phyloP scores from a whole-genome alignment of 1,140 invertebrate genomes.

The Caenorhabditis remanei region DNA sequence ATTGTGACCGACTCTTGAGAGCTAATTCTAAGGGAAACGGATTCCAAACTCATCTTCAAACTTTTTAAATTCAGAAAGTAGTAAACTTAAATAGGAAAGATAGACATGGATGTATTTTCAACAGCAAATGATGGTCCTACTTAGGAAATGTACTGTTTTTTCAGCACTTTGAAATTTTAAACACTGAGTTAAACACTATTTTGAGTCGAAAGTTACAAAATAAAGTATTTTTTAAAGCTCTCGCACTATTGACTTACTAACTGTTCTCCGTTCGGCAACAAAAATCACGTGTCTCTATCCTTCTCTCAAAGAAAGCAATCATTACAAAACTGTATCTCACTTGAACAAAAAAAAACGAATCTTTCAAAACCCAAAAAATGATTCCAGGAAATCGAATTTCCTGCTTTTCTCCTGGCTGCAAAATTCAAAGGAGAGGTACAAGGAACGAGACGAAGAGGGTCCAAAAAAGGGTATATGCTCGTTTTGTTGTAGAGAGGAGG shows the following conservation, averaged over 20 bases:
- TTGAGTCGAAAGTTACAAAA: neutral
- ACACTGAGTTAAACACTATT: too few relatives aligned
- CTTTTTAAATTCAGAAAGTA: too few relatives aligned
- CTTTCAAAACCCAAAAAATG: neutral
- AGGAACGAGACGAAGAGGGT: constrained; percentile 1
- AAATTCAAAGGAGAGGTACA: neutral
- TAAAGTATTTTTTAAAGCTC: too few relatives aligned
- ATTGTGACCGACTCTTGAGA: too few relatives aligned
- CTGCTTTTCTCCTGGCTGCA: neutral
- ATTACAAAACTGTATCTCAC: constrained; percentile 9
- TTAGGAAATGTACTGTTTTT: too few relatives aligned
- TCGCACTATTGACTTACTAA: constrained; percentile 20
- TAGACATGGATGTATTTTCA: too few relatives aligned
- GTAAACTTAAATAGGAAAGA: too few relatives aligned
- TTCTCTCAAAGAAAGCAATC: neutral
- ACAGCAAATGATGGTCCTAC: neutral
- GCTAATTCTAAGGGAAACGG: too few relatives aligned
- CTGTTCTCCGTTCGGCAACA: constrained; percentile 6
- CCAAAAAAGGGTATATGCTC: constrained; percentile 31
- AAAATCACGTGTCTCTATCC: constrained; percentile 8
- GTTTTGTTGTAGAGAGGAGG: constrained; percentile 12
- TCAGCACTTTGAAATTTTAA: too few relatives aligned
- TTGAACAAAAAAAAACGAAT: neutral
- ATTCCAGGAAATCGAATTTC: constrained; percentile 20
- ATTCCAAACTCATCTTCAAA: too few relatives aligned